These are phyloP conservation scores for Drosophila pseudotakahashii DNA, from an alignment of 2,888 invertebrate genomes.

Conservation along the genomic window DNA sequence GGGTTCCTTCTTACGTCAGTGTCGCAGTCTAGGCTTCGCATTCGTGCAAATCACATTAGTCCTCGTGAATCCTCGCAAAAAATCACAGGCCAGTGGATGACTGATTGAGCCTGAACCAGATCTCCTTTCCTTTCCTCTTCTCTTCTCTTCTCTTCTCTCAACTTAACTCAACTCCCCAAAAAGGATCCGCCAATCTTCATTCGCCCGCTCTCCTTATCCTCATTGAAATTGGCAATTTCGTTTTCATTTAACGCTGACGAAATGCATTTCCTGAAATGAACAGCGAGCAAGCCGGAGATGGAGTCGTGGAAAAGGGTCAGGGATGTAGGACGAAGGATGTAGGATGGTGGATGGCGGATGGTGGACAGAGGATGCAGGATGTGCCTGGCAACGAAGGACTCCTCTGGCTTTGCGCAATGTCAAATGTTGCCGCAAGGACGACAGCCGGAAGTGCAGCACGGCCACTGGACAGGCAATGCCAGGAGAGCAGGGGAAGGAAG, in stretches of 20 bases:
- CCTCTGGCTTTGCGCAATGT: conserved; percentile 57
- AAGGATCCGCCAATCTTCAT: not conserved
- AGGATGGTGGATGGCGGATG: conserved; percentile 23
- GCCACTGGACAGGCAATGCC: conserved; percentile 28
- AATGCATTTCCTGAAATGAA: conserved; percentile 75
- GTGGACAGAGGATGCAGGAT: conserved; percentile 19
- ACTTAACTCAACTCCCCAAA: not conserved
- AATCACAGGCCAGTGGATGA: conserved; percentile 30
- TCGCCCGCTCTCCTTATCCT: conserved; percentile 13
- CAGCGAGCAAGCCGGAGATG: conserved; percentile 42
- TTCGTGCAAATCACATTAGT: conserved; percentile 29
- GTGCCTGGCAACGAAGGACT: conserved; percentile 60
- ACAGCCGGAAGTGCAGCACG: conserved; percentile 47
- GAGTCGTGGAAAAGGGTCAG: conserved; percentile 4
- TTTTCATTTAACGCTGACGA: conserved; percentile 75
- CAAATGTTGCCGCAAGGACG: conserved; percentile 62
- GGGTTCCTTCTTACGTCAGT: not conserved
- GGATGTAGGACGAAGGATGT: conserved; percentile 14
- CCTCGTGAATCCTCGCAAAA: conserved; percentile 7
- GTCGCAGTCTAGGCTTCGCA: conserved; percentile 8
- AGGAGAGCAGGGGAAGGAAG: not conserved
- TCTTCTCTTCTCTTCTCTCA: not conserved
- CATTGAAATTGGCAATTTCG: conserved; percentile 77
- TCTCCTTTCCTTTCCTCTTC: not conserved
- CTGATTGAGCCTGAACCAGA: conserved; percentile 31